These are phyloP conservation scores for Leiothrix lutea DNA, from an alignment of 2,113 vertebrate species.

Conservation along the genomic window DNA sequence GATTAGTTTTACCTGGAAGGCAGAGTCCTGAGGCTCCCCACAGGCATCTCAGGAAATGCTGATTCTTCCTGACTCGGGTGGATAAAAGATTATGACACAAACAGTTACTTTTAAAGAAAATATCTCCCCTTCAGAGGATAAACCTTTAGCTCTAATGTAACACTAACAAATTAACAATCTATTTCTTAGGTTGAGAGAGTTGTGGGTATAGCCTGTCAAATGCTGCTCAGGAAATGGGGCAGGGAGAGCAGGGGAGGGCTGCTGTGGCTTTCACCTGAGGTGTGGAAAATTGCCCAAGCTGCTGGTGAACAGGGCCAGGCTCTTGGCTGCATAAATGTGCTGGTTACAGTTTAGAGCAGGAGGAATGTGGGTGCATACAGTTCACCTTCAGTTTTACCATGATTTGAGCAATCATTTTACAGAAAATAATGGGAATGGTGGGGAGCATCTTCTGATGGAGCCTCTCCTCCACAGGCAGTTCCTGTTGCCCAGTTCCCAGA, in stretches of 20 bases:
- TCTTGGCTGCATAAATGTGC: background rate
- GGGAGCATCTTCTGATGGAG: background rate
- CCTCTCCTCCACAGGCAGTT: background rate
- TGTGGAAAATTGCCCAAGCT: background rate
- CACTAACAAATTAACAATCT: background rate
- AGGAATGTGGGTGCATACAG: background rate
- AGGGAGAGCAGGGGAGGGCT: background rate
- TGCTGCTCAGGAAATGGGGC: background rate
- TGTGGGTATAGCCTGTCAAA: accelerated
- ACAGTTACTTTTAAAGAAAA: slow-evolving; percentile 2
- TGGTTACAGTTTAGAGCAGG: background rate
- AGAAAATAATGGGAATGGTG: background rate
- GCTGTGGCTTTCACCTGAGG: background rate
- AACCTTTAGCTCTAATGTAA: background rate
- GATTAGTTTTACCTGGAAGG: background rate
- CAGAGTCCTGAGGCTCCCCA: background rate
- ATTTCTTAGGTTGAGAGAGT: background rate
- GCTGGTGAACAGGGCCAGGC: background rate
- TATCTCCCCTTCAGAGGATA: background rate
- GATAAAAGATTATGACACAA: background rate
- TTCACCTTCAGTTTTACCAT: background rate
- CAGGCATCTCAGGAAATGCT: background rate
- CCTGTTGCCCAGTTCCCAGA: background rate
- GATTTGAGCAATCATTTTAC: background rate
- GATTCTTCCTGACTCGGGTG: background rate